phyloP scores from a whole-genome alignment of 1,140 invertebrate species.

The Zaprionus taronus region DNA sequence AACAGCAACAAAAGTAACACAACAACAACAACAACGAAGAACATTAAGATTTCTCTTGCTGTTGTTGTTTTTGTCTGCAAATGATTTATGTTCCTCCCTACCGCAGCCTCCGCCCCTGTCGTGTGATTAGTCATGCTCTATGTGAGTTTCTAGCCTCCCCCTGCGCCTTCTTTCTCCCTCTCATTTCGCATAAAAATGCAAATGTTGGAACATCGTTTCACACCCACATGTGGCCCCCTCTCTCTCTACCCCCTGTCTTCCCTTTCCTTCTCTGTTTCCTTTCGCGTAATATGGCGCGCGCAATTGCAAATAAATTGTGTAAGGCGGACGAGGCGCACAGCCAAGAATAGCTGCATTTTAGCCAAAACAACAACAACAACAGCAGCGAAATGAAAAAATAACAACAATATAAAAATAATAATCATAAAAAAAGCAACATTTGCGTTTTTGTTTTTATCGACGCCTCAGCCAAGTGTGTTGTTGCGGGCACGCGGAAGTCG shows the following conservation, averaged over 20 bases:
- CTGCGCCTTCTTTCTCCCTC: neutral
- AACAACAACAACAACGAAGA: neutral
- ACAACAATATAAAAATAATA: constrained; percentile 36
- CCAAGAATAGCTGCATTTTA: constrained; percentile 43
- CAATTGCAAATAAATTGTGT: constrained; percentile 76
- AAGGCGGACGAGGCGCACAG: constrained; percentile 48
- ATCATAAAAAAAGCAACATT: constrained; percentile 32
- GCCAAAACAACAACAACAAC: constrained; percentile 10
- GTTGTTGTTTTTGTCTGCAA: constrained; percentile 54
- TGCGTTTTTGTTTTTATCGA: constrained; percentile 54
- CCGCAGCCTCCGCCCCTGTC: neutral
- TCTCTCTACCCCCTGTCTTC: neutral
- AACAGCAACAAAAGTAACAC: constrained; percentile 17
- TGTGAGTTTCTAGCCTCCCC: neutral
- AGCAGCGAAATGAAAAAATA: constrained; percentile 15
- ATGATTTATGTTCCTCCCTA: constrained; percentile 47
- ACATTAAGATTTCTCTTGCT: constrained; percentile 36
- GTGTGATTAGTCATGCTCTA: constrained; percentile 50
- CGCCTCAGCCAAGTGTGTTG: constrained; percentile 11
- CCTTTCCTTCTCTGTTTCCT: neutral
- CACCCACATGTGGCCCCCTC: constrained; percentile 19
- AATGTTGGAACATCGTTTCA: constrained; percentile 33
- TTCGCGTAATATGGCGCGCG: constrained; percentile 18
- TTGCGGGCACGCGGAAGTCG: constrained; percentile 16
- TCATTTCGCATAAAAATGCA: constrained; percentile 18